Evolutionary conservation across 1,140 invertebrate genomes (phyloP).

Genomic region (Caenorhabditis brenneri): DNA sequence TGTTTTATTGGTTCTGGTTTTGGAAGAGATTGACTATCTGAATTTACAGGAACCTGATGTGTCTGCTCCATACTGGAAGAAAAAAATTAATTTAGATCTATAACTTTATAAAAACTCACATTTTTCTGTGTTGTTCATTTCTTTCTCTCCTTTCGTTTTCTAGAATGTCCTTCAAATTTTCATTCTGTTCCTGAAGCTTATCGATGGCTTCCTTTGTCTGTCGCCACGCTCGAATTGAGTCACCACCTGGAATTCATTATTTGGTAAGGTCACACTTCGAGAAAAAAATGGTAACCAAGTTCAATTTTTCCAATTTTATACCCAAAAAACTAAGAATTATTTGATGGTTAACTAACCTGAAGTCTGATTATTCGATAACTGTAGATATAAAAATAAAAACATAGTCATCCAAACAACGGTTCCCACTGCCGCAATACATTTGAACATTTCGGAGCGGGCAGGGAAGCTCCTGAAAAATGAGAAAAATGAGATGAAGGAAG

Average conservation of each 20-base stretch:
- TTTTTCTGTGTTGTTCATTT: constrained; percentile 8
- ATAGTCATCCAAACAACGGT: constrained; percentile 28
- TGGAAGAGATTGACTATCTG: not conserved
- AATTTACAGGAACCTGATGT: not conserved
- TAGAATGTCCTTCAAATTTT: not conserved
- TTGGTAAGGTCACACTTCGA: not conserved
- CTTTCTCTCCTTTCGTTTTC: not conserved
- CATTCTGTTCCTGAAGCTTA: constrained; percentile 16
- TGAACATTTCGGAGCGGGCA: constrained; percentile 38
- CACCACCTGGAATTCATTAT: not conserved
- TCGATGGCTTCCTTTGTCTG: constrained; percentile 25
- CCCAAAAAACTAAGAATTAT: not conserved
- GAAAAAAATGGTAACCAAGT: too few species aligned
- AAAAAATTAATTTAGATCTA: too few species aligned
- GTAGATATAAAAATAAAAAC: constrained; percentile 19
- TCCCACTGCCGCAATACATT: constrained; percentile 34
- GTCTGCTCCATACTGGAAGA: not conserved
- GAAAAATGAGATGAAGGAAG: not conserved
- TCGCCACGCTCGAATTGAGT: constrained; percentile 28
- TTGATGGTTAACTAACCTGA: not conserved
- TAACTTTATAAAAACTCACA: not conserved
- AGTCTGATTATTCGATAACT: constrained; percentile 21
- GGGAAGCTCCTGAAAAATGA: constrained; percentile 17
- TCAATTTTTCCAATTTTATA: too few species aligned
- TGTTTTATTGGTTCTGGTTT: not conserved